Evolutionary conservation across 2,113 vertebrate genomes (phyloP).

Genomic region (Hippocampus abdominalis): DNA sequence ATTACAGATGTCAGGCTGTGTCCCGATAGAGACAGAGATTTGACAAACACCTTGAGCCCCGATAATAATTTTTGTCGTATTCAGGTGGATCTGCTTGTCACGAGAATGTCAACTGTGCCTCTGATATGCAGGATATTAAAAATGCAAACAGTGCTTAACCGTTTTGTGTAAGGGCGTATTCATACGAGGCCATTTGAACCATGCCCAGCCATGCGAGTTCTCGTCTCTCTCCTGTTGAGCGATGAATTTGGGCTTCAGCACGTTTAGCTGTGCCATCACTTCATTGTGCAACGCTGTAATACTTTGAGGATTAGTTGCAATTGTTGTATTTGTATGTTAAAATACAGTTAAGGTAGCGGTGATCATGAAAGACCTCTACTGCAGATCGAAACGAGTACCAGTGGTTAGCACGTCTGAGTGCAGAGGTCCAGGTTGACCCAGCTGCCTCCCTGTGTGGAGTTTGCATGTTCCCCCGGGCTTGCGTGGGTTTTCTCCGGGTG

Average conservation of each 20-base stretch:
- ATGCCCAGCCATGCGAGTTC: not conserved
- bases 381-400: too few species aligned
- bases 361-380: too few species aligned
- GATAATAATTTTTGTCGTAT: conserved; percentile 52
- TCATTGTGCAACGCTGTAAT: not conserved
- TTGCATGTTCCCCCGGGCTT: too few species aligned
- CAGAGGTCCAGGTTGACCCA: too few species aligned
- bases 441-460: too few species aligned
- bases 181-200: not conserved
- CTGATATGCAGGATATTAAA: conserved; percentile 25
- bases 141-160: conserved; percentile 16
- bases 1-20: conserved; percentile 64
- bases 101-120: conserved; percentile 25
- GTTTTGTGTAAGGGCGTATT: not conserved
- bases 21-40: conserved; percentile 61
- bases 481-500: too few species aligned
- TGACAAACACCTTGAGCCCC: conserved; percentile 69
- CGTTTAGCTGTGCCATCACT: not conserved
- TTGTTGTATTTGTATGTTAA: not conserved
- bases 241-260: not conserved
- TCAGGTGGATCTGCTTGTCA: conserved; percentile 39
- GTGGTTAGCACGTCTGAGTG: too few species aligned
- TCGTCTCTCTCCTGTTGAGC: not conserved
- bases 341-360: too few species aligned
- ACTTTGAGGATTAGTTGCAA: not conserved